Percentiles rank a stretch among this genome's conserved stretches.
Conservation (phyloP, 2,888 invertebrate species). For the Caenorhabditis japonica region DNA sequence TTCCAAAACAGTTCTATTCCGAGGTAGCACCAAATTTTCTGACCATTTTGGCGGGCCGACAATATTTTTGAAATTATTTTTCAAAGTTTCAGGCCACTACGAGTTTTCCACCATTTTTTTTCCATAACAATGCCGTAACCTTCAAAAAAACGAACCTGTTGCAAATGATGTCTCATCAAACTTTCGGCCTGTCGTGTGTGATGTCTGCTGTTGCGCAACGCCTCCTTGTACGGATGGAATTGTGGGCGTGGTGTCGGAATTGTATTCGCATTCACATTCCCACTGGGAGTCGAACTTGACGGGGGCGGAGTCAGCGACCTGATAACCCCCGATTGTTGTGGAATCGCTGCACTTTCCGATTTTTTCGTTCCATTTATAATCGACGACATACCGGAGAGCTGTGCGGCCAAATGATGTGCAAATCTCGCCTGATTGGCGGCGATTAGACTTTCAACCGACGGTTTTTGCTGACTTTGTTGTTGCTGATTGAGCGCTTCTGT, state of each 20-base stretch:
- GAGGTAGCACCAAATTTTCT: too few species aligned
- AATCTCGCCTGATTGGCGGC: conserved; percentile 52
- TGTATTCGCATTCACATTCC: too few species aligned
- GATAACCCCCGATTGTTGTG: not conserved
- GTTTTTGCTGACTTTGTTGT: conserved; percentile 23
- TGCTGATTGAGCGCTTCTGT: conserved; percentile 14
- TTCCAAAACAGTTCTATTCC: too few species aligned
- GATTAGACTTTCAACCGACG: conserved; percentile 43
- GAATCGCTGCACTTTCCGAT: conserved; percentile 33
- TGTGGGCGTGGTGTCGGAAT: too few species aligned
- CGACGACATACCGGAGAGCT: conserved; percentile 38
- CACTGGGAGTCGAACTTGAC: conserved; percentile 1
- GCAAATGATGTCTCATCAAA: conserved; percentile 45
- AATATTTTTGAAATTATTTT: too few species aligned
- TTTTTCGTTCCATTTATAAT: conserved; percentile 40
- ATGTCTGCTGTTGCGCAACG: conserved; percentile 14
- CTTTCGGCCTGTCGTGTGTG: conserved; percentile 20
- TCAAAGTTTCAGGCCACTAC: too few species aligned
- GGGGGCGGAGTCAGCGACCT: conserved; percentile 19
- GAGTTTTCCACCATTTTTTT: too few species aligned
- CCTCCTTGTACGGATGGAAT: conserved; percentile 42
- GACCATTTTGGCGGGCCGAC: too few species aligned
- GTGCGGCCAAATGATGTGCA: conserved; percentile 48
- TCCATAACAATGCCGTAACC: too few species aligned
- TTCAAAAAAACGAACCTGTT: conserved; percentile 28